These are phyloP conservation scores for Choristoneura fumiferana DNA, from an alignment of 1,140 invertebrate species.

Conservation along the genomic window DNA sequence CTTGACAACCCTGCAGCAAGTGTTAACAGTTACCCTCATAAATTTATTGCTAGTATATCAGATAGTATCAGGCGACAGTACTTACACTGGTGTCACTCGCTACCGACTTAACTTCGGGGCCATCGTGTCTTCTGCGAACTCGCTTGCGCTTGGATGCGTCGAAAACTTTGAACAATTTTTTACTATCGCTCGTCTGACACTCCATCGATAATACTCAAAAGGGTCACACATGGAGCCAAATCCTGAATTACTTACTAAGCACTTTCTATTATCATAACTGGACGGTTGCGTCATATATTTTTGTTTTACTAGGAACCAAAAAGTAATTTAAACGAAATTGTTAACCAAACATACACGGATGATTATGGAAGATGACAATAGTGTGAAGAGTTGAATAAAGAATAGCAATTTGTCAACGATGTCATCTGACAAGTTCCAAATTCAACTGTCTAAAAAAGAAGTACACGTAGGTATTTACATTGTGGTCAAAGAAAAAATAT, in stretches of 20 bases:
- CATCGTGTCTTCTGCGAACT: slow-evolving; percentile 49
- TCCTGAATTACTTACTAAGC: slow-evolving; percentile 29
- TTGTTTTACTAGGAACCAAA: slow-evolving; percentile 30
- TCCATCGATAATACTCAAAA: slow-evolving; percentile 56
- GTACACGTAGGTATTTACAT: too few relatives aligned
- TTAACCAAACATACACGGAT: slow-evolving; percentile 47
- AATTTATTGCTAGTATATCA: not conserved
- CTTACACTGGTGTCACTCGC: slow-evolving; percentile 58
- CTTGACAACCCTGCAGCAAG: slow-evolving; percentile 38
- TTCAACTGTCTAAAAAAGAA: slow-evolving; percentile 11
- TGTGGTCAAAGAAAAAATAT: too few relatives aligned
- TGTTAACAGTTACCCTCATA: not conserved
- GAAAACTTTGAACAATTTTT: slow-evolving; percentile 70
- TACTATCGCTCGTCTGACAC: slow-evolving; percentile 66
- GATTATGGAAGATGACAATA: slow-evolving; percentile 33
- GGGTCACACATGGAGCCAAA: slow-evolving; percentile 39
- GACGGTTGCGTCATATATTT: not conserved
- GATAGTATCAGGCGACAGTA: slow-evolving; percentile 23
- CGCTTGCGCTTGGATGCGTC: slow-evolving; percentile 63
- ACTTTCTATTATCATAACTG: slow-evolving; percentile 33
- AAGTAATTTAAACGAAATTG: slow-evolving; percentile 44
- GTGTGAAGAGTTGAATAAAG: slow-evolving; percentile 39
- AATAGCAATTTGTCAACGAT: slow-evolving; percentile 18
- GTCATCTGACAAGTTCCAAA: slow-evolving; percentile 31
- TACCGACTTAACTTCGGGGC: slow-evolving; percentile 52